These are phyloP conservation scores for Harlomillsia oculata DNA, from an alignment of 1,140 invertebrate species.

Conservation along the genomic window DNA sequence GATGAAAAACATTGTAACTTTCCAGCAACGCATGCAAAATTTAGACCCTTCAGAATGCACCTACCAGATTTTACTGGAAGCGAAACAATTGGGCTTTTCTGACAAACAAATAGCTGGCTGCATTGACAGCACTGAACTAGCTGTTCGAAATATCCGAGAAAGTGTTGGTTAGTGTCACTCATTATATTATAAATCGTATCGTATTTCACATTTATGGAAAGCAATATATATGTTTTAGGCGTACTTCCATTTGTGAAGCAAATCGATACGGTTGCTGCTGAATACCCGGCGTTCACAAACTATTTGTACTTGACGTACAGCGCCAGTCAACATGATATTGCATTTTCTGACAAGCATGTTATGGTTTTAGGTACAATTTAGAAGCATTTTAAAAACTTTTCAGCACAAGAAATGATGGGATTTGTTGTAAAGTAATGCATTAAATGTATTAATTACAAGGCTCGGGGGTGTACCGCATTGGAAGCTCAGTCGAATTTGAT, in stretches of 20 bases:
- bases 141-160: slow-evolving; percentile 60
- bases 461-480: slow-evolving; percentile 97
- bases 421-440: not conserved
- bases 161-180: slow-evolving; percentile 46
- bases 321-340: slow-evolving; percentile 72
- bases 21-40: slow-evolving; percentile 53
- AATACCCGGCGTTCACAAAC: slow-evolving; percentile 97
- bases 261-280: slow-evolving; percentile 98
- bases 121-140: slow-evolving; percentile 76
- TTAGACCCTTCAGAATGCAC: slow-evolving; percentile 50
- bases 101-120: slow-evolving; percentile 90
- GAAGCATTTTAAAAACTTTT: not conserved
- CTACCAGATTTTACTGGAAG: slow-evolving; percentile 56
- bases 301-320: slow-evolving; percentile 98
- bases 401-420: too few relatives aligned
- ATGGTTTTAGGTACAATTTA: slow-evolving; percentile 69
- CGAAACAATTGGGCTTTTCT: slow-evolving; percentile 92
- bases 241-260: slow-evolving; percentile 88
- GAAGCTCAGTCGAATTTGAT: slow-evolving; percentile 98
- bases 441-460: slow-evolving; percentile 42
- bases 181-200: not conserved
- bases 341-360: slow-evolving; percentile 65
- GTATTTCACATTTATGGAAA: not conserved
- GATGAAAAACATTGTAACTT: slow-evolving; percentile 83
- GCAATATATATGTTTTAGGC: slow-evolving; percentile 30